Percentiles rank a stretch among this genome's conserved stretches.
Evolutionary conservation across 2,888 invertebrate species (phyloP).

Genomic region (Anoncus sp.): DNA sequence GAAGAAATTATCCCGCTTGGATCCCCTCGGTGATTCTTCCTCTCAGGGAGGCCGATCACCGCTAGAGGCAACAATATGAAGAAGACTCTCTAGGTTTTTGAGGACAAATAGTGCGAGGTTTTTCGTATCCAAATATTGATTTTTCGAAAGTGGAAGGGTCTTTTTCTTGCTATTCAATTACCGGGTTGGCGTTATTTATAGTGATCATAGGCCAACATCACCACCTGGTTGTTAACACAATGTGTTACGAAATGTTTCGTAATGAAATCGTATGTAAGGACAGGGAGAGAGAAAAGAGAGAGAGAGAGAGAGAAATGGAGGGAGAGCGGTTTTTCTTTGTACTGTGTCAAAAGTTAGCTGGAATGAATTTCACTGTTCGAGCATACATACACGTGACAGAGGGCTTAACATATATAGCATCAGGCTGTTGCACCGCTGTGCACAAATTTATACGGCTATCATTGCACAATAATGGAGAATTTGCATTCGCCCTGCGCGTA

Average conservation of each 20-base stretch:
- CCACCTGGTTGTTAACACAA: constrained; percentile 7
- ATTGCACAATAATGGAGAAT: constrained; percentile 71
- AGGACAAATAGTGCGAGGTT: constrained; percentile 12
- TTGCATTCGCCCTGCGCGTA: constrained; percentile 40
- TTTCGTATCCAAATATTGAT: constrained; percentile 18
- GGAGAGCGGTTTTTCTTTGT: constrained; percentile 14
- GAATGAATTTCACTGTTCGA: constrained; percentile 73
- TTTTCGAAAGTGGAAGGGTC: neutral
- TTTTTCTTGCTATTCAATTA: constrained; percentile 1
- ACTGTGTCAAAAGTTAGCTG: constrained; percentile 44
- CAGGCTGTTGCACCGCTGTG: constrained; percentile 51
- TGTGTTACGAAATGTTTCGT: constrained; percentile 47
- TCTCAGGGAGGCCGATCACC: no score
- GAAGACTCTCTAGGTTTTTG: neutral
- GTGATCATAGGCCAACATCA: neutral
- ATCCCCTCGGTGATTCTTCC: neutral
- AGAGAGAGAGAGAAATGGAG: constrained; percentile 8
- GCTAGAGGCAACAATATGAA: no score
- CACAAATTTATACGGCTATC: constrained; percentile 39
- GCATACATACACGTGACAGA: neutral
- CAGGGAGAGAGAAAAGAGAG: constrained; percentile 8
- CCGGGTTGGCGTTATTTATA: neutral
- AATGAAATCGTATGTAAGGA: constrained; percentile 25
- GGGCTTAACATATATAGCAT: constrained; percentile 31
- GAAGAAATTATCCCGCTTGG: neutral